Evolutionary conservation across 2,888 invertebrate species (phyloP).

Genomic region (Leptarthrus brevirostris): DNA sequence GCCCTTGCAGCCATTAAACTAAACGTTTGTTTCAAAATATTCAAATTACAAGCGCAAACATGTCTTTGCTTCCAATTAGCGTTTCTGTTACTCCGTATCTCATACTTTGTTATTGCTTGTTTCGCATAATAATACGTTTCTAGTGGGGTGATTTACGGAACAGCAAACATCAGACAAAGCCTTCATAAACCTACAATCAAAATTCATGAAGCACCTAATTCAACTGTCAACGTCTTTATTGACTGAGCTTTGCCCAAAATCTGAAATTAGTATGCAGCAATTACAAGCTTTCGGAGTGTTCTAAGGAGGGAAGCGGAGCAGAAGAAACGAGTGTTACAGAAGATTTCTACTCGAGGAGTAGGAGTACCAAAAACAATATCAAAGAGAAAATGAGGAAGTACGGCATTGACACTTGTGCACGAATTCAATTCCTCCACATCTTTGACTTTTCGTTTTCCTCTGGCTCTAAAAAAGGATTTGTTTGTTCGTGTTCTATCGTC

Average conservation of each 20-base stretch:
- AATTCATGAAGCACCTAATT: slow-evolving; percentile 44
- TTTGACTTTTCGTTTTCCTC: no score
- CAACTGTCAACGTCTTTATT: slow-evolving; percentile 45
- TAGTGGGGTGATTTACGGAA: not conserved
- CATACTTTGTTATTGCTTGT: slow-evolving; percentile 9
- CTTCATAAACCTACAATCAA: slow-evolving; percentile 42
- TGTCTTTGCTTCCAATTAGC: slow-evolving; percentile 16
- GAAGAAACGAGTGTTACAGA: not conserved
- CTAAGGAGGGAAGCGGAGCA: slow-evolving; percentile 3
- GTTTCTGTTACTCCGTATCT: slow-evolving; percentile 7
- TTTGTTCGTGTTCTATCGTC: no score
- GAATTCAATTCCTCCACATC: not conserved
- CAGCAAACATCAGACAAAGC: not conserved
- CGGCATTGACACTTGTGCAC: slow-evolving; percentile 27
- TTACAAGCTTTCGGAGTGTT: slow-evolving; percentile 39
- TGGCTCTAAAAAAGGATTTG: no score
- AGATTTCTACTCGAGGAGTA: no score
- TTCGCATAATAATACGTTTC: slow-evolving; percentile 30
- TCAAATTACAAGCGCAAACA: slow-evolving; percentile 25
- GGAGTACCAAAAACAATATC: not conserved
- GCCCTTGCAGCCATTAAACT: not conserved
- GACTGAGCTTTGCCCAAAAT: slow-evolving; percentile 38
- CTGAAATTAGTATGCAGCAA: slow-evolving; percentile 50
- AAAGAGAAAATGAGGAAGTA: not conserved
- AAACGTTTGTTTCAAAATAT: slow-evolving; percentile 12